These are phyloP conservation scores for Zygogramma bicolorata DNA, from an alignment of 2,888 invertebrate genomes.

Conservation along the genomic window DNA sequence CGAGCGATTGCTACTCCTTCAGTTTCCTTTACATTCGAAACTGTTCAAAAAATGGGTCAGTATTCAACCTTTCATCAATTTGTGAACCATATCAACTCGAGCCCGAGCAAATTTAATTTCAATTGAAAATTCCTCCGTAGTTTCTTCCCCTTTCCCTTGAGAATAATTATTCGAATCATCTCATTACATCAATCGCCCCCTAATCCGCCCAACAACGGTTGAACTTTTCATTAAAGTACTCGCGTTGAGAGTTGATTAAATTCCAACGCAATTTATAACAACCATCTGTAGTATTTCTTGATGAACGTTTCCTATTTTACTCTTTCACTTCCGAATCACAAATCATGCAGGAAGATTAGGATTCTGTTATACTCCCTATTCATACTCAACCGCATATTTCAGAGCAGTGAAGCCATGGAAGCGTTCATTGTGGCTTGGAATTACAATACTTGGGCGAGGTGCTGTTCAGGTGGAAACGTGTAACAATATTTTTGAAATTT, in stretches of 20 bases:
- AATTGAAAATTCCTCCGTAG: too few relatives aligned
- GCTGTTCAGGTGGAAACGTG: too few relatives aligned
- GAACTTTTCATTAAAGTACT: conserved; percentile 1
- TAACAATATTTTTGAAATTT: too few relatives aligned
- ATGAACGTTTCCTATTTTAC: neutral
- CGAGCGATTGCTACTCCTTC: too few relatives aligned
- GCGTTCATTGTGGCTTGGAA: neutral
- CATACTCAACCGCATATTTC: neutral
- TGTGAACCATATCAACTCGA: too few relatives aligned
- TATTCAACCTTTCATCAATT: too few relatives aligned
- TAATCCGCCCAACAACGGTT: neutral
- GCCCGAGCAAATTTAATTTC: too few relatives aligned
- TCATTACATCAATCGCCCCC: neutral
- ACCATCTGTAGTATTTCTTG: neutral
- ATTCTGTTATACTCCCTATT: neutral
- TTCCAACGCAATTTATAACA: neutral
- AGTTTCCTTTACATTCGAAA: too few relatives aligned
- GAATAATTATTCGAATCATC: neutral
- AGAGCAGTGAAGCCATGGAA: neutral
- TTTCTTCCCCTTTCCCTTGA: neutral
- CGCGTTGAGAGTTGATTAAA: neutral
- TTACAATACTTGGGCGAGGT: neutral
- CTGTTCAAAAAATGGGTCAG: too few relatives aligned
- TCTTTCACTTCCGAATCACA: neutral
- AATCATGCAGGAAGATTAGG: neutral